phyloP scores from a whole-genome alignment of 1,140 invertebrate species.

The Mercenaria mercenaria region DNA sequence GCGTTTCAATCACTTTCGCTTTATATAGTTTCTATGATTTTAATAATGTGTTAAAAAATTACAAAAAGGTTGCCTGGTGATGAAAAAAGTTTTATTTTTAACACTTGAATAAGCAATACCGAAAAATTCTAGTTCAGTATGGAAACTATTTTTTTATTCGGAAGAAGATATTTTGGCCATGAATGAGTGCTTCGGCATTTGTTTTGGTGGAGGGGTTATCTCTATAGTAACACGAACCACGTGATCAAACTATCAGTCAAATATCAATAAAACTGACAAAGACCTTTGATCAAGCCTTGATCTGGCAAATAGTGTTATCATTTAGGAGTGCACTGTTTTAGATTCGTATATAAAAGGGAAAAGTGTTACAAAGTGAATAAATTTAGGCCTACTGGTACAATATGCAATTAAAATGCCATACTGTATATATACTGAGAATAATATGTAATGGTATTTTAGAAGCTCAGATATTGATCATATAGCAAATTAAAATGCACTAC shows the following conservation, averaged over 20 bases:
- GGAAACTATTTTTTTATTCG: slow-evolving; percentile 38
- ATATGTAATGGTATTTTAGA: too few species aligned
- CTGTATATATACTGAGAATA: too few species aligned
- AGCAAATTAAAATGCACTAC: too few species aligned
- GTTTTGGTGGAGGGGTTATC: slow-evolving; percentile 78
- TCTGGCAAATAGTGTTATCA: slow-evolving; percentile 63
- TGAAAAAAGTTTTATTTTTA: too few species aligned
- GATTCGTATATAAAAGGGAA: background rate
- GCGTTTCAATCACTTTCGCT: background rate
- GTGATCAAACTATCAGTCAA: slow-evolving; percentile 71
- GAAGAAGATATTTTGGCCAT: slow-evolving; percentile 34
- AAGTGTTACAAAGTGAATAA: slow-evolving; percentile 13
- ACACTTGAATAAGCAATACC: too few species aligned
- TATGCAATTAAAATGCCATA: too few species aligned
- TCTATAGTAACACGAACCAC: slow-evolving; percentile 72
- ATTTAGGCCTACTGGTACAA: background rate
- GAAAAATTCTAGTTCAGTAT: too few species aligned
- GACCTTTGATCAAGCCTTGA: slow-evolving; percentile 57
- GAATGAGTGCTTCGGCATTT: slow-evolving; percentile 56
- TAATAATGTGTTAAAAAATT: too few species aligned
- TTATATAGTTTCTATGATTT: too few species aligned
- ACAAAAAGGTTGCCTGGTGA: too few species aligned
- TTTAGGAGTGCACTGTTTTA: slow-evolving; percentile 10
- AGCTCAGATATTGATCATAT: too few species aligned
- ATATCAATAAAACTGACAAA: slow-evolving; percentile 62